Evolutionary conservation across 2,113 vertebrate genomes (phyloP).

Genomic region (Parus major): DNA sequence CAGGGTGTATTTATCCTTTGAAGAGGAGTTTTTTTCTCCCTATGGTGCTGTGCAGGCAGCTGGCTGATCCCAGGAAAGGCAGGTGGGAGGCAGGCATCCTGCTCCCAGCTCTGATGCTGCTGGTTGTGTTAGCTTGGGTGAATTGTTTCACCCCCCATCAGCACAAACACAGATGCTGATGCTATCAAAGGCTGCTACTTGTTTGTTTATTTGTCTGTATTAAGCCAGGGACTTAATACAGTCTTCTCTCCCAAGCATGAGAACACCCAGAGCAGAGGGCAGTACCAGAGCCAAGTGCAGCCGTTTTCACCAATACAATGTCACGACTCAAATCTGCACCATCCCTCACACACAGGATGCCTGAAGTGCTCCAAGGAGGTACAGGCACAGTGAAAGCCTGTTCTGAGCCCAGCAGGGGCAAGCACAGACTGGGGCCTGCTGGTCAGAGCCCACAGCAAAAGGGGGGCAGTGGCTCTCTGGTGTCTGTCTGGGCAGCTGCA

Average conservation of each 20-base stretch:
- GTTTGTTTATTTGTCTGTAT: constrained; percentile 19
- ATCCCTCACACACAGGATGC: neutral
- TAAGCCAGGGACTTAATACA: neutral
- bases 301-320: fast-evolving
- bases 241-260: neutral
- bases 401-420: neutral
- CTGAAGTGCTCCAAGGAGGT: neutral
- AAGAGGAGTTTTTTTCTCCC: neutral
- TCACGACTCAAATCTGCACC: neutral
- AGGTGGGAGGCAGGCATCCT: neutral
- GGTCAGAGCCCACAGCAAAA: fast-evolving
- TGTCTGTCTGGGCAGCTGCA: neutral
- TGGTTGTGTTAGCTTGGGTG: neutral
- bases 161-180: constrained; percentile 11
- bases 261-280: neutral
- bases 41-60: neutral
- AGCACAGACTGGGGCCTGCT: neutral
- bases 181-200: neutral
- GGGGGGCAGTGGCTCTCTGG: neutral
- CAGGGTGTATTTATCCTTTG: neutral
- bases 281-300: neutral
- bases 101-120: neutral
- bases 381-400: neutral
- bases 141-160: neutral
- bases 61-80: neutral